phyloP scores from a whole-genome alignment of 2,888 invertebrate genomes.

The Muscina levida region DNA sequence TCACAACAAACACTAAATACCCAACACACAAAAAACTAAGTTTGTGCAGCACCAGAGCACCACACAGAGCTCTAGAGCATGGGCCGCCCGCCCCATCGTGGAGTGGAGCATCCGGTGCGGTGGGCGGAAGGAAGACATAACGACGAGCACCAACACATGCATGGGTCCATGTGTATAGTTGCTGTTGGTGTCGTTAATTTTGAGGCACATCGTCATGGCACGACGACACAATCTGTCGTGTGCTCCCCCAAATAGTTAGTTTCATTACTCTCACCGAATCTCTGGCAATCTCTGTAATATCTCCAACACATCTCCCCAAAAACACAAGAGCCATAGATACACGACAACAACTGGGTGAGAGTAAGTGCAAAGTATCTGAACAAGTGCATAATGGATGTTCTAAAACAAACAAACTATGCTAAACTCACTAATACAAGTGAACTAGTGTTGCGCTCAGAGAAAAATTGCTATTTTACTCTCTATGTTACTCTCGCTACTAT shows the following conservation, averaged over 20 bases:
- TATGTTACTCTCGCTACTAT: too few species aligned
- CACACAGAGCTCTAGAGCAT: slow-evolving; percentile 3
- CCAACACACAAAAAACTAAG: slow-evolving; percentile 42
- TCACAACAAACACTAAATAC: slow-evolving; percentile 69
- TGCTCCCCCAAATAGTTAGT: slow-evolving; percentile 32
- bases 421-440: background rate
- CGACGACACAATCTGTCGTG: background rate
- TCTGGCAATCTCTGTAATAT: slow-evolving; percentile 23
- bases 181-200: background rate
- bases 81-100: background rate
- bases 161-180: background rate
- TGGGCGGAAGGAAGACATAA: too few species aligned
- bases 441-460: too few species aligned
- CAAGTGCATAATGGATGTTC: slow-evolving; percentile 14
- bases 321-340: too few species aligned
- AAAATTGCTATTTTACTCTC: too few species aligned
- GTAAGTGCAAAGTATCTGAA: background rate
- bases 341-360: too few species aligned
- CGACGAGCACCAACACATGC: slow-evolving; percentile 19
- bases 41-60: too few species aligned
- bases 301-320: background rate
- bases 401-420: background rate
- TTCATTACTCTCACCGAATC: slow-evolving; percentile 31
- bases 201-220: background rate
- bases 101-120: background rate